A percentile compares a stretch with the other conserved stretches of the same genome.
phyloP scores from a whole-genome alignment of 1,140 invertebrate genomes.

The Calosoma granatense region DNA sequence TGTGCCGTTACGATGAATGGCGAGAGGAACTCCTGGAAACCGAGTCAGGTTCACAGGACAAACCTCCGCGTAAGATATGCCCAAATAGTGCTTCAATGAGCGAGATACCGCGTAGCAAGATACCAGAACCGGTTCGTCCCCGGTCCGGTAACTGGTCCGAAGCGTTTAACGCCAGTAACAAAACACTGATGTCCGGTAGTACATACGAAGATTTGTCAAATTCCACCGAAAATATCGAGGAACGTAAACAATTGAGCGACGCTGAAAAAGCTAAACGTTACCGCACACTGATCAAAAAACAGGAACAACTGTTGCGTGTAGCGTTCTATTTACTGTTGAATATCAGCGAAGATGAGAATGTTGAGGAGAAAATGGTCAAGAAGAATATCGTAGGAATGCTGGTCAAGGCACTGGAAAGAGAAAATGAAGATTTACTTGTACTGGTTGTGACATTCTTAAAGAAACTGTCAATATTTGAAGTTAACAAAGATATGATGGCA shows the following conservation, averaged over 20 bases:
- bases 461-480: slow-evolving; percentile 87
- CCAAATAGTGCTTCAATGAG: slow-evolving; percentile 32
- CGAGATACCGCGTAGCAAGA: slow-evolving; percentile 52
- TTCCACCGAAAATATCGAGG: slow-evolving; percentile 59
- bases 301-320: slow-evolving; percentile 82
- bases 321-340: slow-evolving; percentile 89
- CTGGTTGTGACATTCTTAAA: slow-evolving; percentile 91
- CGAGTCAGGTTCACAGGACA: slow-evolving; percentile 36
- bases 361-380: slow-evolving; percentile 96
- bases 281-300: slow-evolving; percentile 53
- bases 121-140: slow-evolving; percentile 53
- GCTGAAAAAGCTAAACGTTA: slow-evolving; percentile 28
- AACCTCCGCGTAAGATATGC: slow-evolving; percentile 28
- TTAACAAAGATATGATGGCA: slow-evolving; percentile 90
- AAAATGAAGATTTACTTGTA: slow-evolving; percentile 77
- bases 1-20: slow-evolving; percentile 89
- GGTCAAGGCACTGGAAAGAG: slow-evolving; percentile 77
- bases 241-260: slow-evolving; percentile 64
- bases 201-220: slow-evolving; percentile 54
- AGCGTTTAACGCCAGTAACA: slow-evolving; percentile 20
- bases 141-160: slow-evolving; percentile 56
- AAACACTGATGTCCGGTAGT: slow-evolving; percentile 36
- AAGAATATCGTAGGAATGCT: slow-evolving; percentile 85
- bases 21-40: slow-evolving; percentile 72
- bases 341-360: slow-evolving; percentile 86